A percentile compares a stretch with the other conserved stretches of the same genome.
These are phyloP conservation scores for Carlito syrichta DNA, from an alignment of 2,113 vertebrate genomes.

Conservation along the genomic window DNA sequence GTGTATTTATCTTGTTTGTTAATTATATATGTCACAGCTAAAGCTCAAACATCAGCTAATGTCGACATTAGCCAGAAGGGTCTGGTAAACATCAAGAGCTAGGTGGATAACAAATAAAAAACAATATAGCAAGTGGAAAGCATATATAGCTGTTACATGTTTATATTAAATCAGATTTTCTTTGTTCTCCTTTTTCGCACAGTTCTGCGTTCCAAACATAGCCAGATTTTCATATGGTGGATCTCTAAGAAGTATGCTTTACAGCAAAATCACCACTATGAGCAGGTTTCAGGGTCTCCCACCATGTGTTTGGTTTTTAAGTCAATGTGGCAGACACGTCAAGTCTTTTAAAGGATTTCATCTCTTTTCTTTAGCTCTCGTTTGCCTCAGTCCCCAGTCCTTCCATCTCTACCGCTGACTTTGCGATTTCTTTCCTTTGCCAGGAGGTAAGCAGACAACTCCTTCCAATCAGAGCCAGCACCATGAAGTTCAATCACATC, in stretches of 20 bases:
- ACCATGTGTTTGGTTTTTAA: neutral
- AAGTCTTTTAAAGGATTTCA: neutral
- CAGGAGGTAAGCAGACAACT: neutral
- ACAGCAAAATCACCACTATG: fast-evolving
- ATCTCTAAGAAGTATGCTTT: neutral
- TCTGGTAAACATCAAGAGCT: slow-evolving; percentile 46
- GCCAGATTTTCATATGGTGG: neutral
- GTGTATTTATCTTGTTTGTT: slow-evolving; percentile 71
- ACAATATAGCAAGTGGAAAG: neutral
- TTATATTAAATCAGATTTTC: slow-evolving; percentile 9
- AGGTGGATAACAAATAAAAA: slow-evolving; percentile 46
- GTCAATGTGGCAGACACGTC: neutral
- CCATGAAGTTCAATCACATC: neutral
- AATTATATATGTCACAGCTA: slow-evolving; percentile 70
- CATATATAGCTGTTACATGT: neutral
- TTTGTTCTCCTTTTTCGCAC: slow-evolving; percentile 2
- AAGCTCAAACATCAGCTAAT: slow-evolving; percentile 51
- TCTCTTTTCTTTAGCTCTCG: neutral
- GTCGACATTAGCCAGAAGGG: slow-evolving; percentile 59
- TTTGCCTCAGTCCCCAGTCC: neutral
- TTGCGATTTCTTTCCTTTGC: neutral
- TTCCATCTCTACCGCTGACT: fast-evolving
- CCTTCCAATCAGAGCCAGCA: neutral
- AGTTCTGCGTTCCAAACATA: neutral
- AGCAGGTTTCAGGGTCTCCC: neutral